Evolutionary conservation across 2,888 invertebrate genomes (phyloP).

Genomic region (Meiosimyza platycephala): DNA sequence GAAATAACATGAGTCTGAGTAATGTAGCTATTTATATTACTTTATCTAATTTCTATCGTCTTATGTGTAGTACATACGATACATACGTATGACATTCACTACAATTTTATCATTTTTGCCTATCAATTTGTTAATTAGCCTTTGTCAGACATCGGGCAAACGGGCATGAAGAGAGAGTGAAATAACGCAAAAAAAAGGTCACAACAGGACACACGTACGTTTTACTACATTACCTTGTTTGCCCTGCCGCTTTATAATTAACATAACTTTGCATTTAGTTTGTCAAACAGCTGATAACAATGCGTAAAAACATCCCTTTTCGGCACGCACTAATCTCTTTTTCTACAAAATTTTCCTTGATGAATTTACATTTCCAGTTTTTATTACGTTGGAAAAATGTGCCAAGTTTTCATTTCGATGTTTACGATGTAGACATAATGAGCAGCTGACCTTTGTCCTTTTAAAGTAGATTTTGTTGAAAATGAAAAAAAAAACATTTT

Average conservation of each 20-base stretch:
- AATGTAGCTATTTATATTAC: too few species aligned
- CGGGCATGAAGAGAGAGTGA: too few species aligned
- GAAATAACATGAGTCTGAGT: too few species aligned
- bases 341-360: not conserved
- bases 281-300: constrained; percentile 32
- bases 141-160: too few species aligned
- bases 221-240: not conserved
- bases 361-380: not conserved
- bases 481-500: not conserved
- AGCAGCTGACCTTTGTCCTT: constrained; percentile 29
- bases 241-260: constrained; percentile 19
- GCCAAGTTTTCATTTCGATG: not conserved
- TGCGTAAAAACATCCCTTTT: constrained; percentile 30
- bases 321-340: constrained; percentile 17
- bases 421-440: not conserved
- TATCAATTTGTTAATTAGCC: constrained; percentile 12
- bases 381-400: too few species aligned
- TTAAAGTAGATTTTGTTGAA: not conserved
- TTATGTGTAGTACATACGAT: too few species aligned
- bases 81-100: too few species aligned
- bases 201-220: too few species aligned
- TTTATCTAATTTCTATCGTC: too few species aligned
- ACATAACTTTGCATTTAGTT: constrained; percentile 32
- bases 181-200: too few species aligned
- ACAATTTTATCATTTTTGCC: constrained; percentile 8